Evolutionary conservation across 2,113 vertebrate species (phyloP).

Genomic region (Aramus guarauna): DNA sequence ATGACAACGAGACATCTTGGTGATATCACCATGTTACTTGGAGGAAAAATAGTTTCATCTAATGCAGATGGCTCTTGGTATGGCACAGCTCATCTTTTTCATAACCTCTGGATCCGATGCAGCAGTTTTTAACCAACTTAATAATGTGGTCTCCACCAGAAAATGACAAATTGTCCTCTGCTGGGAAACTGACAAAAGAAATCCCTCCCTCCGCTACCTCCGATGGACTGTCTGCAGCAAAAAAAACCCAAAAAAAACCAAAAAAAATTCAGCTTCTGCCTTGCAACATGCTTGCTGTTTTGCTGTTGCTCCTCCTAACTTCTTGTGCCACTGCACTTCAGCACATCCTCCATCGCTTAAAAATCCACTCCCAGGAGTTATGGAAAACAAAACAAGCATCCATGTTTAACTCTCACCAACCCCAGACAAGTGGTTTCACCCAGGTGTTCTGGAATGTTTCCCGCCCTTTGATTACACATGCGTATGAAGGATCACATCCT

Average conservation of each 20-base stretch:
- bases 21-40: background rate
- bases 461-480: background rate
- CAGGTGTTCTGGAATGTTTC: background rate
- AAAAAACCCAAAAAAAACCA: constrained; percentile 21
- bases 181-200: constrained; percentile 38
- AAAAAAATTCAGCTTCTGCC: background rate
- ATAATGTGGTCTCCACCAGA: constrained; percentile 10
- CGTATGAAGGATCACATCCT: background rate
- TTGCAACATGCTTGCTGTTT: background rate
- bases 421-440: background rate
- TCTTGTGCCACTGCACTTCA: background rate
- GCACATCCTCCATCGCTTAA: background rate
- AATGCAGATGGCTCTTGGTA: background rate
- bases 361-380: background rate
- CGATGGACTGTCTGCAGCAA: background rate
- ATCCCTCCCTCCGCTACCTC: constrained; percentile 14
- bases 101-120: background rate
- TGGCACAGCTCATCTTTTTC: background rate
- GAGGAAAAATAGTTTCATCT: background rate
- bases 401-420: background rate
- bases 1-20: background rate
- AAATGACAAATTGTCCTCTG: constrained; percentile 38
- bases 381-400: background rate
- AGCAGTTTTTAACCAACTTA: constrained; percentile 48
- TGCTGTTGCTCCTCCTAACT: background rate